phyloP scores from a whole-genome alignment of 2,113 vertebrate species.

The Bagarius yarrelli region DNA sequence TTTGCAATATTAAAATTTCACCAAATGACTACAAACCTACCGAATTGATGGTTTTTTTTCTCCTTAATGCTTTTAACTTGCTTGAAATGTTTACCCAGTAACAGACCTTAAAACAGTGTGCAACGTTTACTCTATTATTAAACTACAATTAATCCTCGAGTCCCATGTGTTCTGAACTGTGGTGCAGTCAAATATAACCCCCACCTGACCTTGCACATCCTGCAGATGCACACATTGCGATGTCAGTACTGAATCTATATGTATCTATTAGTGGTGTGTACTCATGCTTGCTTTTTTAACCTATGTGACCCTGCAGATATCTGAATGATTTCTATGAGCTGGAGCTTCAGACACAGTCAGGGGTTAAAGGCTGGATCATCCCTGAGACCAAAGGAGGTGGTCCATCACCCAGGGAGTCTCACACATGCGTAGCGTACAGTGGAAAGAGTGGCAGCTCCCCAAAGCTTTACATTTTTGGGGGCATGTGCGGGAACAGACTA shows the following conservation, averaged over 20 bases:
- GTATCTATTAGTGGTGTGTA: neutral
- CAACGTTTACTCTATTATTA: no score
- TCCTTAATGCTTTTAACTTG: no score
- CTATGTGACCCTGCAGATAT: slow-evolving; percentile 71
- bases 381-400: slow-evolving; percentile 83
- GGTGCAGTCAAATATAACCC: no score
- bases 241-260: neutral
- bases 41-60: no score
- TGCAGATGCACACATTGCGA: no score
- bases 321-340: slow-evolving; percentile 93
- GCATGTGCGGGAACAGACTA: slow-evolving; percentile 89
- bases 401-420: slow-evolving; percentile 90
- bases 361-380: slow-evolving; percentile 86
- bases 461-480: slow-evolving; percentile 93
- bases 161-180: no score
- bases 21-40: no score
- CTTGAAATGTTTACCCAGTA: no score
- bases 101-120: no score
- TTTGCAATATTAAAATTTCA: no score
- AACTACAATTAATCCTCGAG: no score
- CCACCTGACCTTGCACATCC: no score
- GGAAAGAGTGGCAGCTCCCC: slow-evolving; percentile 75
- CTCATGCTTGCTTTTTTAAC: neutral
- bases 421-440: slow-evolving; percentile 82
- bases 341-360: slow-evolving; percentile 88